Evolutionary conservation across 1,140 invertebrate species (phyloP), one percentile per base, ranked within the genome.

Genomic region (Agrypnia vestita): DNA sequence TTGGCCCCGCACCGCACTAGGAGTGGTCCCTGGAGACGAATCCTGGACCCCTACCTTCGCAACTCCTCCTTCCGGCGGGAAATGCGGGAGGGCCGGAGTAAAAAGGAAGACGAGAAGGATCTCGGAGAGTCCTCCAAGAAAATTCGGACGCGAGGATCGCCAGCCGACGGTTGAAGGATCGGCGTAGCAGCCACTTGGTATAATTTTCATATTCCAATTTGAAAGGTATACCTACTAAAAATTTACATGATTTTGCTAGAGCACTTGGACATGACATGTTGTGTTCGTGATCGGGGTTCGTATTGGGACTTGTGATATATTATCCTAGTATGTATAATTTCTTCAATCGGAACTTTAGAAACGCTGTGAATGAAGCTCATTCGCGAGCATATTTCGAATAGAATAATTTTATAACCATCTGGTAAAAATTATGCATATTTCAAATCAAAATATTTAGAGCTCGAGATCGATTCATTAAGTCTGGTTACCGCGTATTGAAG

Each of bases 1-100:
- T 82, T 79, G 80, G 74, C 17, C 9, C 46, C 64, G 71, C 44
- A 71, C 80, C 72, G 46, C 73, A 44, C 73, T 49, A 61, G 47
- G 71, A 79, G 59, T 62, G 77, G 46, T 71, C 80, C 77, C 80
- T 10, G 17, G 53, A 73, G 73, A 76, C 17, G 46, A 53, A 51
- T 49, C 15, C 51, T 12, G 51, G 71, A 73, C 49, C 53, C 35
- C 12, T 11, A 12, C 4, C 67, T 15, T 15, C 10, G 35, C 10
- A n/a, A n/a, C 12, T 35, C 19, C 64, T 6, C n/a, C 43, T n/a
- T 47, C 35, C n/a, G 13, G 4, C 43, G 11, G 35, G 35, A 3
- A 46, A 43, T 0, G n/a, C 35, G 12, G 15, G 64, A 9, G 46
- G 13, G 12, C 64, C 43, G 43, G n/a, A n/a, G 17, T 46, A 53